A percentile compares a stretch with the other conserved stretches of the same genome.
These are phyloP conservation scores for Ctenopoma multispine DNA, from an alignment of 2,797 vertebrate genomes.

Conservation along the genomic window DNA sequence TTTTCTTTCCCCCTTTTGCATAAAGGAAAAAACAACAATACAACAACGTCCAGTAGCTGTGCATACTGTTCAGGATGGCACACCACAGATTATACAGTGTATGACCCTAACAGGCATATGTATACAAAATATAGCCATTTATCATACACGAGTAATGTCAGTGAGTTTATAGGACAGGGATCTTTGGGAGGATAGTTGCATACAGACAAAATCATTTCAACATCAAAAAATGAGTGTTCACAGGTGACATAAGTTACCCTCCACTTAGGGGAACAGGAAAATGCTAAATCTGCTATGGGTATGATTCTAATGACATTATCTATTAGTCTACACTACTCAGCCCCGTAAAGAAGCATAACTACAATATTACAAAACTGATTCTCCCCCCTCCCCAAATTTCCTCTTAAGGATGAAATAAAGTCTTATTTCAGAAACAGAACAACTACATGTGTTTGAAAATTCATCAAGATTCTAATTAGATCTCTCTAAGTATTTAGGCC, in stretches of 20 bases:
- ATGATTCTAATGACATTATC: slow-evolving; percentile 55
- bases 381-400: background rate
- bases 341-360: slow-evolving; percentile 46
- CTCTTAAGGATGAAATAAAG: background rate
- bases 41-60: slow-evolving; percentile 58
- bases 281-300: slow-evolving; percentile 59
- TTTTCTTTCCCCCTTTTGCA: slow-evolving; percentile 11
- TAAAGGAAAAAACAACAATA: slow-evolving; percentile 36
- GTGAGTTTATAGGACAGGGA: slow-evolving; percentile 50
- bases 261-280: slow-evolving; percentile 50
- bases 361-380: slow-evolving; percentile 46
- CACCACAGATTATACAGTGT: slow-evolving; percentile 64
- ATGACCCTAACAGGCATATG: slow-evolving; percentile 59
- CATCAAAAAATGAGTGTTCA: slow-evolving; percentile 63
- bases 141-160: slow-evolving; percentile 53
- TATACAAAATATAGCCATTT: slow-evolving; percentile 68
- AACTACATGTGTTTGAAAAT: slow-evolving; percentile 31
- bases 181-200: slow-evolving; percentile 66
- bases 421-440: slow-evolving; percentile 35
- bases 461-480: slow-evolving; percentile 26
- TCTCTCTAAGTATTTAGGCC: slow-evolving; percentile 27
- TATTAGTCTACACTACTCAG: slow-evolving; percentile 36
- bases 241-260: slow-evolving; percentile 47
- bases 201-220: slow-evolving; percentile 66
- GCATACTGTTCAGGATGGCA: slow-evolving; percentile 68